Base-by-base conservation (phyloP, 1,140 invertebrate genomes). In the Temnothorax curvispinosus region DNA sequence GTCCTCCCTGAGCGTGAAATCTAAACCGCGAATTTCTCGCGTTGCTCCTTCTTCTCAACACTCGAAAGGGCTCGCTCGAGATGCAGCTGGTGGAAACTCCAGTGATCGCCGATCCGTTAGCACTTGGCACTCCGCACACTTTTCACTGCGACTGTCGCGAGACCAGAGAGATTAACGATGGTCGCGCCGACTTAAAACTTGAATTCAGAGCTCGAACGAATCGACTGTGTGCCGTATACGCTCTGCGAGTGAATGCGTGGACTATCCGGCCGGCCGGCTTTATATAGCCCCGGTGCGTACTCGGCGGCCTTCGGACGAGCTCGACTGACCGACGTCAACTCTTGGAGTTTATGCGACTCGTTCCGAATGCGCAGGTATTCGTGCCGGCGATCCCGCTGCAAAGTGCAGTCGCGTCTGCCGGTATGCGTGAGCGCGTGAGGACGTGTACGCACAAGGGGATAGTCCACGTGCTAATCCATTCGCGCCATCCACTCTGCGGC, bases 221-320 rank as follows among this genome's bases (percentile, higher is more conserved):
- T 81, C 3, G 21, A 13, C 44, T 11, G n/a, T 60, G 27, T 18
- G 58, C 54, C 18, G 64, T 8, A 27, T 27, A 58, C 13, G 74
- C 3, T 60, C 62, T 71, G 27, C 60, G 69, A 91, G 88, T 90
- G 69, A 81, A 56, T 54, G 54, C 52, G 13, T 21, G 44, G 58
- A 4, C 50, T 35, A 38, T 44, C 52, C 52, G 13, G 44, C 13
- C 44, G 54, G 54, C 21, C 52, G 1, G 21, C 18, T 44, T 90
- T 91, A 90, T 90, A 90, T 88, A 88, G 13, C 11, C 2, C 9
- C 1, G 50, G 6, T 69, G 41, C 35, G 56, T 64, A 21, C n/a
- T 78, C 89, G 77, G 52, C 54, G 87, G 60, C 87, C 86, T 90
- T 91, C 89, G 89, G 18, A 32, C 76, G n/a, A n/a, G n/a, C 54